Percentiles rank a stretch among this genome's conserved stretches.
Evolutionary conservation across 2,113 vertebrate genomes (phyloP).

Genomic region (Caretta caretta): DNA sequence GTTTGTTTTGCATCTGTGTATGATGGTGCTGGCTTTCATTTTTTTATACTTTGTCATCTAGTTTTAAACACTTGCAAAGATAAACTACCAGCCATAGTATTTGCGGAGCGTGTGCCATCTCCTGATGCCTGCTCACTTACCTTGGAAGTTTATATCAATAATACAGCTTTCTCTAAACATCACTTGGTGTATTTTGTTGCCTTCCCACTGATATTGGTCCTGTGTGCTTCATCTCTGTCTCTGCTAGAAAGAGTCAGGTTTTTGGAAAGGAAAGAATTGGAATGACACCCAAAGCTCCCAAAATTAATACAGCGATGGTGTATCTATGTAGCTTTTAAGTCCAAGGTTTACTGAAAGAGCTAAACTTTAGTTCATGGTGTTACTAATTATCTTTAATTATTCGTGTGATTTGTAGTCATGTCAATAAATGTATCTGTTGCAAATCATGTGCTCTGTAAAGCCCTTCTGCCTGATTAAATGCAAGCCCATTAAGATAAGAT

Average conservation of each 20-base stretch:
- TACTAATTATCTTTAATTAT: neutral
- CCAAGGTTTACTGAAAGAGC: neutral
- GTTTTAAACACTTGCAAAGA: constrained; percentile 46
- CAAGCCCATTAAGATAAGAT: neutral
- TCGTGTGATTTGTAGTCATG: neutral
- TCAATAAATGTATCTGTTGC: neutral
- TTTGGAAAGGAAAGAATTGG: neutral
- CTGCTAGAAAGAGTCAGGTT: neutral
- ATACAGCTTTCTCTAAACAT: constrained; percentile 29
- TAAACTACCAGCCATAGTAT: constrained; percentile 26
- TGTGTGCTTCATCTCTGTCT: neutral
- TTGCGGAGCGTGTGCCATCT: constrained; percentile 9
- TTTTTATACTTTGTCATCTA: constrained; percentile 42
- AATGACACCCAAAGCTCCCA: neutral
- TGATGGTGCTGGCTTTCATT: constrained; percentile 33
- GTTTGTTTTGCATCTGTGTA: constrained; percentile 43
- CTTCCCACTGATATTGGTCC: neutral
- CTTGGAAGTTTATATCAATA: constrained; percentile 27
- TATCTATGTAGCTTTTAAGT: neutral
- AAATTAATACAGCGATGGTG: neutral
- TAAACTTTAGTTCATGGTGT: neutral
- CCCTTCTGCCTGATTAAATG: neutral
- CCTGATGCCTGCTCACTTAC: constrained; percentile 31
- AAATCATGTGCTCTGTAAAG: neutral
- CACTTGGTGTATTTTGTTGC: neutral